Base-by-base conservation (phyloP, 2,113 vertebrate genomes). In the Scolopax mira region DNA sequence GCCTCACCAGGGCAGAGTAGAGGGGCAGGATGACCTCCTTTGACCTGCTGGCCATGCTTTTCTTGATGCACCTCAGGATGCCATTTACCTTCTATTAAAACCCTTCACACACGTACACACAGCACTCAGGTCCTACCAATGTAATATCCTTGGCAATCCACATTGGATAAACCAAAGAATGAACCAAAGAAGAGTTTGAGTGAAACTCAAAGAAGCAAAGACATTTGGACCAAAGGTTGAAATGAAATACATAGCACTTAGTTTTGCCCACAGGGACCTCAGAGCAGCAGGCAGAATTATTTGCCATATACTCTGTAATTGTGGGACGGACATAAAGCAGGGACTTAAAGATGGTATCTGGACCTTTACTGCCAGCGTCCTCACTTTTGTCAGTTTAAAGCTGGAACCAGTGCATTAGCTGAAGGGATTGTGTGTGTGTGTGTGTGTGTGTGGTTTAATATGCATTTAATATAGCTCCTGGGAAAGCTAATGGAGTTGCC, bases 401-500 rank as follows among this genome's bases (percentile, higher is more conserved):
- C 25, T 91, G 74, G 90, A 89, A 91, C 78, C 71, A 84, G 79
- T 44, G 17, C 66, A 93, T 74, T 96, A 85, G 41, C 51, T 87
- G 84, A 96, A 94, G 88, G 79, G 69, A 39, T 60, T 94, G 48
- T 78, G 67, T 51, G 54, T 74, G 58, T 70, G 61, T n/a, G 57
- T 23, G 62, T 46, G 69, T 57, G 58, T 70, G 61, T 79, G 73
- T 83, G 92, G 71, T 94, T 97, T 96, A 97, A 97, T 90, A 97
- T 51, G 33, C 92, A 89, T 96, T 96, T 97, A 96, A 98, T 96
- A 93, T 61, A 84, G 91, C 96, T 97, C 96, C 85, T 95, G 97
- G 96, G 97, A 97, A 97, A 96, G 93, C 88, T 97, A 98, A 98
- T 97, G 90, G 96, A 96, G 88, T 94, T 97, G 96, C 97, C 96